Evolutionary conservation across 2,797 vertebrate species (phyloP).

Genomic region (Ctenopoma multispine): DNA sequence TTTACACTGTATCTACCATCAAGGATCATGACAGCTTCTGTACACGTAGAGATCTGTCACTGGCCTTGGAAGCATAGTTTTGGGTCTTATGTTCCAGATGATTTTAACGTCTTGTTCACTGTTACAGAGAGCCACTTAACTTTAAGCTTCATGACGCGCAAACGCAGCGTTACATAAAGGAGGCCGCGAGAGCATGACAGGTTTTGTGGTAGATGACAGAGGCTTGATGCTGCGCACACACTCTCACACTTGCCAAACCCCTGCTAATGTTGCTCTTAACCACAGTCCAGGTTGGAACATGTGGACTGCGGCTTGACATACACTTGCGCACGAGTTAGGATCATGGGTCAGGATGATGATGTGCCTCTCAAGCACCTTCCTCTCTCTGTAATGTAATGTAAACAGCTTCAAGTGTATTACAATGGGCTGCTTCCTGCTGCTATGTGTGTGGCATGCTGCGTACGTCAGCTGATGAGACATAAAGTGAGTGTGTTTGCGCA

Average conservation of each 20-base stretch:
- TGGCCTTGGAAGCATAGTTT: constrained; percentile 22
- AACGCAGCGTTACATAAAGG: constrained; percentile 54
- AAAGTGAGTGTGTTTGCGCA: constrained; percentile 72
- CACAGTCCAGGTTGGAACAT: constrained; percentile 72
- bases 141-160: constrained; percentile 59
- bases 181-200: constrained; percentile 38
- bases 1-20: constrained; percentile 35
- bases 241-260: constrained; percentile 72
- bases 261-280: constrained; percentile 78
- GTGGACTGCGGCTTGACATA: constrained; percentile 74
- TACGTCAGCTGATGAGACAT: constrained; percentile 80
- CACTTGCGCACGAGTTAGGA: constrained; percentile 75
- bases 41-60: constrained; percentile 33
- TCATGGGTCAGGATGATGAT: constrained; percentile 75
- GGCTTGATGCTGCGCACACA: neutral
- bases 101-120: constrained; percentile 46
- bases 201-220: constrained; percentile 25
- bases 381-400: constrained; percentile 70
- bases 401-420: constrained; percentile 80
- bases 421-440: constrained; percentile 76
- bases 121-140: constrained; percentile 47
- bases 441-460: constrained; percentile 79
- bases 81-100: constrained; percentile 40
- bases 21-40: constrained; percentile 37
- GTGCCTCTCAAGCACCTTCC: constrained; percentile 69